Evolutionary conservation across 92 coral and sea anemone species (phyloP), one percentile per base, ranked within the genome.

Genomic region (Porites cylindrica): DNA sequence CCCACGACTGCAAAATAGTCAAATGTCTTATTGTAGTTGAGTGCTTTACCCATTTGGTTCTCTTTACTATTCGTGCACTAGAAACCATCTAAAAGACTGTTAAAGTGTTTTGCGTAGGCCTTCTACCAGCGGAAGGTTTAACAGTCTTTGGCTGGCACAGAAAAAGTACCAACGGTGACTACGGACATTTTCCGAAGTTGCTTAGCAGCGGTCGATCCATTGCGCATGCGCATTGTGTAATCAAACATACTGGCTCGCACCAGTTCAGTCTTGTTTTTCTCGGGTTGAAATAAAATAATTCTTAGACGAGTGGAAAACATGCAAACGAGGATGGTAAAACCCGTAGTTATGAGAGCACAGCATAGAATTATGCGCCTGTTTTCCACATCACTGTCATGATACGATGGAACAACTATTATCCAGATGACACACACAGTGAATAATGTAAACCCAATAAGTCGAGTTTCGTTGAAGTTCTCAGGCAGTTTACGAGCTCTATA

Each of bases 401-500:
- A 97, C 10, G 90, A 84, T 75, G 95, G 95, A 6, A 97, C 90
- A 23, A 90, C 89, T n/a, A 93, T 88, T 2, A 92, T 76, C 93
- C 98, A 88, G 14, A 97, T 97, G 8, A 97, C 96, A n/a, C 97
- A 97, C 43, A 90, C 94, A 0, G 98, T 95, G 66, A 97, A 97
- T 98, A 97, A 95, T 1, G 99, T 91, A 54, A 97, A 97, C 1
- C 97, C 96, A n/a, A 97, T 97, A 82, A 91, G 72, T 1, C 97
- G 87, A 8, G 99, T 94, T 78, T 97, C 99, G 92, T 93, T 97
- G 83, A 97, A 97, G 67, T 97, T 95, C 72, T 94, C 97, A 43
- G 99, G 99, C 23, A 97, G 70, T 23, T 93, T 86, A n/a, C 96
- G 95, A n/a, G 99, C 98, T 51, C 91, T 93, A 88, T 93, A 97